These are phyloP conservation scores for Lysandra bellargus DNA, from an alignment of 2,888 invertebrate genomes.

Conservation along the genomic window DNA sequence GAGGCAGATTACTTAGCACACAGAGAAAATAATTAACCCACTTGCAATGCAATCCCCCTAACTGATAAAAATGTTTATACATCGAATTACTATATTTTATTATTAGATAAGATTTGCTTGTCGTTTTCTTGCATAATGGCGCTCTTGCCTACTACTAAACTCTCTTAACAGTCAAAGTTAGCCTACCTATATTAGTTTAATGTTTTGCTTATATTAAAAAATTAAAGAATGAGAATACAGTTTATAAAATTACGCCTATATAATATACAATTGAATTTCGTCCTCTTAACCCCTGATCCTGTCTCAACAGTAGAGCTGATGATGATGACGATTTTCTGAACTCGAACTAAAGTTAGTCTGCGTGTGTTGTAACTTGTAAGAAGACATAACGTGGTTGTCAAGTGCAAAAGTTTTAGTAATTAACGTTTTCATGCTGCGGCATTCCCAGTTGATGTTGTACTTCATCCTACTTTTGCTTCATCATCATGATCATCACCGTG, in stretches of 20 bases:
- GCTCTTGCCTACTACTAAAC: too few species aligned
- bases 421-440: background rate
- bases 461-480: background rate
- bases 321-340: background rate
- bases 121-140: too few species aligned
- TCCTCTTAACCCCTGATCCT: background rate
- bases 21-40: background rate
- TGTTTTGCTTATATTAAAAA: too few species aligned
- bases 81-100: too few species aligned
- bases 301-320: background rate
- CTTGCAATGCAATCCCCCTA: too few species aligned
- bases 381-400: background rate
- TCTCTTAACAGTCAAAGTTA: too few species aligned
- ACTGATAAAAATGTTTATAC: background rate
- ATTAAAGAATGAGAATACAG: background rate
- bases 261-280: too few species aligned
- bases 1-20: background rate
- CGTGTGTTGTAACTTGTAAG: background rate
- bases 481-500: background rate
- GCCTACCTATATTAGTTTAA: too few species aligned
- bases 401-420: constrained; percentile 15
- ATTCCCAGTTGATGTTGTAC: background rate
- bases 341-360: background rate
- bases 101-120: too few species aligned
- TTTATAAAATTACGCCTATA: background rate